phyloP scores from a whole-genome alignment of 1,140 invertebrate genomes.

The Caenorhabditis brenneri region DNA sequence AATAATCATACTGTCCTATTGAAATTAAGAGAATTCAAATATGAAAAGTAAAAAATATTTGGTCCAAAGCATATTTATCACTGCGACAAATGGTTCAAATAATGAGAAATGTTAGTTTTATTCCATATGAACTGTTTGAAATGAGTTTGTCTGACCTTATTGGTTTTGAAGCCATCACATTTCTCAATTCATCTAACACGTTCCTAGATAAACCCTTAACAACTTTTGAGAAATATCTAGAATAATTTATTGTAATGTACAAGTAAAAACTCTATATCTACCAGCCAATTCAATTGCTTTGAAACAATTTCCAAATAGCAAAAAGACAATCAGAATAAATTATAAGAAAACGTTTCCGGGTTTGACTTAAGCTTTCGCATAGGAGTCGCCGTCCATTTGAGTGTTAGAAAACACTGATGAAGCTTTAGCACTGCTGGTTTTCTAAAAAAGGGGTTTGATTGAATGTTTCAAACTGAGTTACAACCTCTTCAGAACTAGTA shows the following conservation, averaged over 20 bases:
- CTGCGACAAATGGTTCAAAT: too few species aligned
- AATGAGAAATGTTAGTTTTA: too few species aligned
- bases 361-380: neutral
- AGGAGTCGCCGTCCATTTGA: conserved; percentile 13
- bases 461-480: neutral
- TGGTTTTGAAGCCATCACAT: too few species aligned
- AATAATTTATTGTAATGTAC: neutral
- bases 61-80: too few species aligned
- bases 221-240: neutral
- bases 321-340: neutral
- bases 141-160: too few species aligned
- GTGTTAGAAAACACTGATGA: neutral
- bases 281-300: neutral
- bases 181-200: too few species aligned
- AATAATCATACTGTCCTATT: too few species aligned
- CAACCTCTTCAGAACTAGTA: neutral
- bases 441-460: neutral
- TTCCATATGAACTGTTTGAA: too few species aligned
- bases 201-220: too few species aligned
- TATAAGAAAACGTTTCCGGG: neutral
- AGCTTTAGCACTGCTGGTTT: neutral
- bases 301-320: neutral
- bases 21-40: too few species aligned
- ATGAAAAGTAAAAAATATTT: too few species aligned
- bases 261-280: neutral